A percentile compares a stretch with the other conserved stretches of the same genome.
These are phyloP conservation scores for Hippocampus comes DNA, from an alignment of 2,113 vertebrate species.

Conservation along the genomic window DNA sequence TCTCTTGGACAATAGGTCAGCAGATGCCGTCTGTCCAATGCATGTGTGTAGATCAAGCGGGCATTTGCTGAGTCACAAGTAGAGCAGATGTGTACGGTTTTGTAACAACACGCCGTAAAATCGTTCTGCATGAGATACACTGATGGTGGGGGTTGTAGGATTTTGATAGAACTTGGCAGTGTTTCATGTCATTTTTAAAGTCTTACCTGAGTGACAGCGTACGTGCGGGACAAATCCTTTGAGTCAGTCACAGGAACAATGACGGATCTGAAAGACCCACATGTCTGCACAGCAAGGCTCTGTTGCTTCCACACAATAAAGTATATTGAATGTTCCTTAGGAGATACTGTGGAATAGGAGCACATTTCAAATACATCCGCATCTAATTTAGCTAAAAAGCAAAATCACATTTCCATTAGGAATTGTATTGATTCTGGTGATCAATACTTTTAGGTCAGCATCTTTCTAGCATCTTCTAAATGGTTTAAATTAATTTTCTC, in stretches of 20 bases:
- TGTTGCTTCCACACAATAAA: neutral
- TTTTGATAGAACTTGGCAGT: slow-evolving; percentile 28
- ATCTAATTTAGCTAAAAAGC: slow-evolving; percentile 6
- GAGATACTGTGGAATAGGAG: slow-evolving; percentile 2
- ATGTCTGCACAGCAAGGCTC: too few species aligned
- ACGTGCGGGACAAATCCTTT: slow-evolving; percentile 4
- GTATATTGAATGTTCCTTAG: neutral
- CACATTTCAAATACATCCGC: slow-evolving; percentile 7
- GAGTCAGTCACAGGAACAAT: neutral
- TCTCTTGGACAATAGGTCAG: neutral
- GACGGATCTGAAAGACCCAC: neutral
- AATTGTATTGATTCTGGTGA: slow-evolving; percentile 9
- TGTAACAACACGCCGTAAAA: neutral
- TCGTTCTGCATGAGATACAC: slow-evolving; percentile 2
- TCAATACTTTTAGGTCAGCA: slow-evolving; percentile 23
- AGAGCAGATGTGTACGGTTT: slow-evolving; percentile 2
- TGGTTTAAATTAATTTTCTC: slow-evolving; percentile 23
- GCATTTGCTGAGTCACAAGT: slow-evolving; percentile 13
- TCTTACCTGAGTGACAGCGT: neutral
- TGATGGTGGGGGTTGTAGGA: slow-evolving; percentile 16
- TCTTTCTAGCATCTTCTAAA: neutral
- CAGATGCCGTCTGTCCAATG: slow-evolving; percentile 4
- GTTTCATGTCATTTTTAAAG: slow-evolving; percentile 23
- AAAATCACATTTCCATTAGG: slow-evolving; percentile 10
- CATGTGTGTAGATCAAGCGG: neutral